A percentile compares a stretch with the other conserved stretches of the same genome.
Evolutionary conservation across 2,113 vertebrate species (phyloP).

Genomic region (Mellivora capensis): DNA sequence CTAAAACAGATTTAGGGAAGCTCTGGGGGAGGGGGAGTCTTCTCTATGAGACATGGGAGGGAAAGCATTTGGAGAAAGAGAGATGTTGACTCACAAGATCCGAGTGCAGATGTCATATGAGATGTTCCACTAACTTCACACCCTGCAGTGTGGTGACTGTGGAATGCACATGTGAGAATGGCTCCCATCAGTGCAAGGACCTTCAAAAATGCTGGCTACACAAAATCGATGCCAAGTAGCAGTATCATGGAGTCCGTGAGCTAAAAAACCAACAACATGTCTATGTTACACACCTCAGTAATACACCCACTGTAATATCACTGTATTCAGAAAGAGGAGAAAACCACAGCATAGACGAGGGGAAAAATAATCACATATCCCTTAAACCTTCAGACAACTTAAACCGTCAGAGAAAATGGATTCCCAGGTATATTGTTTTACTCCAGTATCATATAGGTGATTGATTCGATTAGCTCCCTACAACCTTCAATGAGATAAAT

Average conservation of each 20-base stretch:
- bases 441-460: not conserved
- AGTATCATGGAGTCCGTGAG: not conserved
- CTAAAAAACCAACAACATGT: not conserved
- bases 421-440: not conserved
- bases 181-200: not conserved
- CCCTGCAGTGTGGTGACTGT: not conserved
- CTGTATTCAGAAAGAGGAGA: not conserved
- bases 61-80: too few species aligned
- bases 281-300: too few species aligned
- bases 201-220: not conserved
- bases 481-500: not conserved
- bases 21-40: too few species aligned
- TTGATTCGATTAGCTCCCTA: not conserved
- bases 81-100: too few species aligned
- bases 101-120: rapidly evolving
- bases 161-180: not conserved
- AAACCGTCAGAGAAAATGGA: not conserved
- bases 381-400: not conserved
- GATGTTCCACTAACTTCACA: not conserved
- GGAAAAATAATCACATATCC: not conserved
- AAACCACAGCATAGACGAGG: not conserved
- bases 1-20: too few species aligned
- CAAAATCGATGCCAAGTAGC: not conserved
- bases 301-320: not conserved
- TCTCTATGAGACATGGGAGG: too few species aligned